phyloP scores from a whole-genome alignment of 1,140 invertebrate genomes.

The Zaprionus inermis region DNA sequence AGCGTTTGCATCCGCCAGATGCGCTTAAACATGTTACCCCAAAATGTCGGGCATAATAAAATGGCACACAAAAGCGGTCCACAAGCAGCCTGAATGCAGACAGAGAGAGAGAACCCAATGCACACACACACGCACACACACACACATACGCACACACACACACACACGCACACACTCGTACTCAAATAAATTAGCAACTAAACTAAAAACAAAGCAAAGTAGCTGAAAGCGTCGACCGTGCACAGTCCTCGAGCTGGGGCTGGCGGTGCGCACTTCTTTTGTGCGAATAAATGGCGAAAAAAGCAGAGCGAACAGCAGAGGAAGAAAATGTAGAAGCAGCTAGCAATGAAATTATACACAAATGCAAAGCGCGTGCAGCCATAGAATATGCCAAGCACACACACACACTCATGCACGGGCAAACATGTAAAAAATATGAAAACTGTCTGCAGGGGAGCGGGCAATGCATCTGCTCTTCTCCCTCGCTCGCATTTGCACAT shows the following conservation, averaged over 20 bases:
- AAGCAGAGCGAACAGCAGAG: neutral
- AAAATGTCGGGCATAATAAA: constrained; percentile 44
- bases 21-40: constrained; percentile 39
- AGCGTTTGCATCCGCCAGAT: constrained; percentile 43
- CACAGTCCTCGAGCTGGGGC: neutral
- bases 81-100: constrained; percentile 63
- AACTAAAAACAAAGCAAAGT: constrained; percentile 73
- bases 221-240: constrained; percentile 26
- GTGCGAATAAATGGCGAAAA: constrained; percentile 25
- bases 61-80: constrained; percentile 30
- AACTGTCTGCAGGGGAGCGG: neutral
- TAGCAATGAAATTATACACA: constrained; percentile 72
- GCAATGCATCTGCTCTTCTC: constrained; percentile 11
- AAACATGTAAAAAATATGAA: constrained; percentile 27
- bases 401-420: constrained; percentile 15
- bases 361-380: constrained; percentile 61
- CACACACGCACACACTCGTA: constrained; percentile 70
- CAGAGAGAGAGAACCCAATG: constrained; percentile 19
- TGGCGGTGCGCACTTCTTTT: neutral
- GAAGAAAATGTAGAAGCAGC: constrained; percentile 28
- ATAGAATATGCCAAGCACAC: constrained; percentile 39
- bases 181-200: constrained; percentile 81
- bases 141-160: constrained; percentile 67
- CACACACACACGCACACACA: constrained; percentile 63
- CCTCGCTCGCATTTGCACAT: constrained; percentile 63